A percentile compares a stretch with the other conserved stretches of the same genome.
These are phyloP conservation scores for Zosterops hypoxanthus DNA, from an alignment of 2,113 vertebrate species.

Conservation along the genomic window DNA sequence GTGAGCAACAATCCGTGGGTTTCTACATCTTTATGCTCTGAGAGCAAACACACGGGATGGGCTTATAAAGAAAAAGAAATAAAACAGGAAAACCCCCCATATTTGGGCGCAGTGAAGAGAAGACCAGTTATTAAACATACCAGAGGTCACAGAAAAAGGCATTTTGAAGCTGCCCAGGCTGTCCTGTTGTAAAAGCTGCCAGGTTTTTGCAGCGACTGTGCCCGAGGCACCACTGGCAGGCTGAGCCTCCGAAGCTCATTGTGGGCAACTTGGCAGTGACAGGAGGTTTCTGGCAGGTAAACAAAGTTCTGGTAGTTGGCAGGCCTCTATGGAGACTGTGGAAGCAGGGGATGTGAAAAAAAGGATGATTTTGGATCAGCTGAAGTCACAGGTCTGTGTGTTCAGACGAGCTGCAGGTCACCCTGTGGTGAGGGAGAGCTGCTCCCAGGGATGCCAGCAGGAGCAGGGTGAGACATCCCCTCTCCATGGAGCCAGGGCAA, in stretches of 20 bases:
- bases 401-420: rapidly evolving
- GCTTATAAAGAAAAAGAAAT: background rate
- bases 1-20: rapidly evolving
- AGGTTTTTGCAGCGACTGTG: background rate
- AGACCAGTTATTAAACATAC: background rate
- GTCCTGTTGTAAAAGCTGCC: background rate
- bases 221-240: background rate
- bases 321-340: background rate
- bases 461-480: background rate
- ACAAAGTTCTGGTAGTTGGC: background rate
- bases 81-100: rapidly evolving
- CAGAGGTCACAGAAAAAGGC: background rate
- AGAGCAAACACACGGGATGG: rapidly evolving
- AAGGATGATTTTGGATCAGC: background rate
- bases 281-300: background rate
- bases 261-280: background rate
- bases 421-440: rapidly evolving
- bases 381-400: background rate
- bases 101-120: background rate
- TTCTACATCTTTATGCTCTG: background rate
- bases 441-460: background rate
- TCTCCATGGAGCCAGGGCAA: background rate
- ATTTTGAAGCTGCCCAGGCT: background rate
- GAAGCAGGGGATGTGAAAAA: background rate
- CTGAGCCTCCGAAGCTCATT: background rate